Evolutionary conservation across 1,140 invertebrate genomes (phyloP), one percentile per base, ranked within the genome.

Genomic region (Pararge aegeria): DNA sequence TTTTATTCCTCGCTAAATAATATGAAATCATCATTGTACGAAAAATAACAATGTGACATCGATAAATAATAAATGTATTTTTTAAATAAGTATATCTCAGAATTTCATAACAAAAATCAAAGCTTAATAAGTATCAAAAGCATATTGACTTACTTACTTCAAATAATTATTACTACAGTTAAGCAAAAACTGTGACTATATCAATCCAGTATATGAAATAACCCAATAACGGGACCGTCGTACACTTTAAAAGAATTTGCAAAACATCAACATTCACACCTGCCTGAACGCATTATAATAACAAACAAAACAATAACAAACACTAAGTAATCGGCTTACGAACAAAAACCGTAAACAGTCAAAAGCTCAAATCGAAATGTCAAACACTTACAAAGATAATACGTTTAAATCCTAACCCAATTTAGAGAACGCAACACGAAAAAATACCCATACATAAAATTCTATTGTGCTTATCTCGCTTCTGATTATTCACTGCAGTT

Each of bases 351-450:
- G 27, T 56, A 62, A 62, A 62, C 54, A 62, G 54, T 61, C 24
- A 30, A 50, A 34, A 21, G 30, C 20, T 51, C 48, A 29, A 27
- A 56, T 48, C 38, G 15, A 52, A 56, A 38, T 62, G 61, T 62
- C 61, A 62, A 62, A 62, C 49, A 62, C 60, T 62, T 55, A 55
- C 27, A 27, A 30, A 27, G 42, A 61, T 55, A 61, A 61, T 61
- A 38, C 34, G 27, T 30, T 37, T 4, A 55, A 61, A 61, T 61
- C 53, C 54, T 56, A 62, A 62, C 61, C 61, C 61, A 62, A 87
- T 87, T 87, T 83, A 79, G 59, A 70, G 62, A 75, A 62, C 68
- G 70, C 67, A 75, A 73, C 51, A 44, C 27, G 20, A 54, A 61
- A 61, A 67, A 72, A 71, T 70, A 68, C 51, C 46, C 48, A 21